Conservation (phyloP, 2,888 invertebrate species). For the Coenonympha arcania region DNA sequence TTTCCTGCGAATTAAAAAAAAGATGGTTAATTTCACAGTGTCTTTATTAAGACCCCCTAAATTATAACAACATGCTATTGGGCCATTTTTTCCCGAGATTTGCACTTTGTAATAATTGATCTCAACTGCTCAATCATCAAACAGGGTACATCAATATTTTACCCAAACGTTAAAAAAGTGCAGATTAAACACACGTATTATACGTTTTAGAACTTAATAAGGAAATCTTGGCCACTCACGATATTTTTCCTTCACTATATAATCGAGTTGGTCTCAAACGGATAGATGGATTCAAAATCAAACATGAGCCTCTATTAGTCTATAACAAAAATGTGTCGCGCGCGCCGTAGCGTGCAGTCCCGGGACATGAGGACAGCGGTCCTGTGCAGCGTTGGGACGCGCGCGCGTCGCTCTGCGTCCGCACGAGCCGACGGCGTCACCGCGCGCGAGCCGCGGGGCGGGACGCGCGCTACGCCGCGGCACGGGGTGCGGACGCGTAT, state of each 20-base stretch:
- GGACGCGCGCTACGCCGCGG: conserved; percentile 47
- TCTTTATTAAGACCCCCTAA: neutral
- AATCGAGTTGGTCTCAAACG: too few species aligned
- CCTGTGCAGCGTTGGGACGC: conserved; percentile 80
- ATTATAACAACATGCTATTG: too few species aligned
- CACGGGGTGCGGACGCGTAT: conserved; percentile 44
- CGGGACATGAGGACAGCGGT: conserved; percentile 87
- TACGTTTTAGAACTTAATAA: too few species aligned
- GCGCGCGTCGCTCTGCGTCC: conserved; percentile 73
- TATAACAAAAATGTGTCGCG: conserved; percentile 61
- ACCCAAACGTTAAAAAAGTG: neutral
- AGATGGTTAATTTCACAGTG: neutral
- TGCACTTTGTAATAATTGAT: too few species aligned
- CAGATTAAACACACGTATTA: too few species aligned
- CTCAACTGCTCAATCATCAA: too few species aligned
- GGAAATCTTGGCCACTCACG: too few species aligned
- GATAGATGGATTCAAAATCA: too few species aligned
- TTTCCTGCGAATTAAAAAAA: conserved; percentile 78
- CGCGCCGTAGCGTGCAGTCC: conserved; percentile 77
- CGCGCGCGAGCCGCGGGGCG: conserved; percentile 44
- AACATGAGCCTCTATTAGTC: too few species aligned
- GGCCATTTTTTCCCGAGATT: too few species aligned
- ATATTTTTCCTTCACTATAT: too few species aligned
- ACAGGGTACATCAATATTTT: too few species aligned
- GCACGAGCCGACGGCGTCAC: conserved; percentile 51